Conservation (phyloP, 2,888 invertebrate species). For the Drosophila borealis region DNA sequence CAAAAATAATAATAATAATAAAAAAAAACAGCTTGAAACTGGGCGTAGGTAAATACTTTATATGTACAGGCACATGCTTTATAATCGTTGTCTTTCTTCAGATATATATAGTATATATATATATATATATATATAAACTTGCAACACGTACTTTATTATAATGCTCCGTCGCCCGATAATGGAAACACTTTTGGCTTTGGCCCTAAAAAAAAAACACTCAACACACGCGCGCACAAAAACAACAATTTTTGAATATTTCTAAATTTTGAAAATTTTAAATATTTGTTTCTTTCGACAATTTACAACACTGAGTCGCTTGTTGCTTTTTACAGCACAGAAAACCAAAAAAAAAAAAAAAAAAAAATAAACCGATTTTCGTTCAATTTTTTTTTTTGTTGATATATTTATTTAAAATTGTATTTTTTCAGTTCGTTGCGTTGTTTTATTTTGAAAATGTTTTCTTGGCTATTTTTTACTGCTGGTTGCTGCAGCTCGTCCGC, state of each 20-base stretch:
- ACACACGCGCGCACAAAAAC: slow-evolving; percentile 31
- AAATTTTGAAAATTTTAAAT: not conserved
- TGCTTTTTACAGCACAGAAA: not conserved
- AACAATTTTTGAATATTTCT: slow-evolving; percentile 9
- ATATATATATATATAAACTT: not conserved
- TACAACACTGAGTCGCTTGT: not conserved
- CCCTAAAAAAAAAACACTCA: slow-evolving; percentile 17
- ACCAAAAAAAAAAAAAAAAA: slow-evolving; percentile 15
- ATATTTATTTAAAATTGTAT: slow-evolving; percentile 3
- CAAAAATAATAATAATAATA: not conserved
- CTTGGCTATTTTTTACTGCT: slow-evolving; percentile 1
- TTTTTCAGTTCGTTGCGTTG: slow-evolving; percentile 16
- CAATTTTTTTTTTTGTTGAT: slow-evolving; percentile 5
- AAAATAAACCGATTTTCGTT: slow-evolving; percentile 2
- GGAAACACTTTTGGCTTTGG: slow-evolving; percentile 10
- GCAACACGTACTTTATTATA: slow-evolving; percentile 46
- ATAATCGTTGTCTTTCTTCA: not conserved
- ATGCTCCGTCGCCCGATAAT: slow-evolving; percentile 11
- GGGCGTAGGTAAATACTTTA: not conserved
- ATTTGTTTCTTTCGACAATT: not conserved
- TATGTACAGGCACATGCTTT: not conserved
- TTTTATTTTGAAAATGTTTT: slow-evolving; percentile 13
- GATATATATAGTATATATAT: not conserved
- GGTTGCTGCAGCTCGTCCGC: slow-evolving; percentile 37
- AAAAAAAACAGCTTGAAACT: not conserved